These are phyloP conservation scores for Peromyscus attwateri DNA, from an alignment of 2,797 vertebrate species.

Conservation along the genomic window DNA sequence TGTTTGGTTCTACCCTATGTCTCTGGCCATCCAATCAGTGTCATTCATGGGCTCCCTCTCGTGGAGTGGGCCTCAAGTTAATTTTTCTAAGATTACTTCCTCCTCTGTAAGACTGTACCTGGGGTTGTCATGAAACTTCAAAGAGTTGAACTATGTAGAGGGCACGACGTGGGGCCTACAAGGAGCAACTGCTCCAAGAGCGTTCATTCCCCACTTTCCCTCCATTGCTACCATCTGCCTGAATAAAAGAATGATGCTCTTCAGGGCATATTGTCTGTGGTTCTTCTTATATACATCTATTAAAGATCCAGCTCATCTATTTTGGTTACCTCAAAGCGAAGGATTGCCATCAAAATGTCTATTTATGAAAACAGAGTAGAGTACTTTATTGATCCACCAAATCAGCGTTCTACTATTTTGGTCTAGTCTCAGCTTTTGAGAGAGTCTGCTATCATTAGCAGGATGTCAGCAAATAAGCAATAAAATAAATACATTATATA, in stretches of 20 bases:
- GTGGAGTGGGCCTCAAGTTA: not conserved
- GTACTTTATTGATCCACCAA: constrained; percentile 74
- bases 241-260: constrained; percentile 40
- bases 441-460: constrained; percentile 74
- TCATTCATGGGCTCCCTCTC: not conserved
- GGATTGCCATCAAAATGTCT: constrained; percentile 76
- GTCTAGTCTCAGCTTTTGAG: constrained; percentile 69
- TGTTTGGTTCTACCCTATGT: not conserved
- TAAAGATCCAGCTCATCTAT: constrained; percentile 77
- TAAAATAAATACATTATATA: constrained; percentile 63
- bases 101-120: constrained; percentile 21
- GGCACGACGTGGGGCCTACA: constrained; percentile 17
- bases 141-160: constrained; percentile 61
- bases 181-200: constrained; percentile 47
- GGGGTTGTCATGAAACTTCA: constrained; percentile 28
- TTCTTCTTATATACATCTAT: constrained; percentile 76
- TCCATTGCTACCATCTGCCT: constrained; percentile 66
- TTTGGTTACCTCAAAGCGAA: constrained; percentile 77
- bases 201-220: not conserved
- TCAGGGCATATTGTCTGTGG: constrained; percentile 51
- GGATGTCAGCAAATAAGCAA: constrained; percentile 71
- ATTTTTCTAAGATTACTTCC: not conserved
- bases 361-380: constrained; percentile 74
- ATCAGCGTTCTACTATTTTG: constrained; percentile 79
- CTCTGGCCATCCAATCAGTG: not conserved